Evolutionary conservation across 2,797 vertebrate species (phyloP).

Genomic region (Linurgus olivaceus): DNA sequence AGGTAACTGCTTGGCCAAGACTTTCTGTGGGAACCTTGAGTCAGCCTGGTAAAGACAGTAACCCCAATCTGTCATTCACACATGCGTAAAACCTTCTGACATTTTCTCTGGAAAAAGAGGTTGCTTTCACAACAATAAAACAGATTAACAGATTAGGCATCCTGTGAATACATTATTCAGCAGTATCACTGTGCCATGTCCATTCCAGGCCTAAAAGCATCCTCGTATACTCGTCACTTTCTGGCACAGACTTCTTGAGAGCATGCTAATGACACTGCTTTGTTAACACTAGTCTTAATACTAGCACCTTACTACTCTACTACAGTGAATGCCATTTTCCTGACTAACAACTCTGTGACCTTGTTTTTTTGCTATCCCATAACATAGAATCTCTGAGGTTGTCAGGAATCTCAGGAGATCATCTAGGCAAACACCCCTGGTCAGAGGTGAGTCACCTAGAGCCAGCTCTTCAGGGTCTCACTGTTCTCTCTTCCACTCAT

Average conservation of each 20-base stretch:
- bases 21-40: neutral
- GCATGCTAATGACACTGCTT: neutral
- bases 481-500: neutral
- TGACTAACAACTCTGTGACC: neutral
- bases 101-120: neutral
- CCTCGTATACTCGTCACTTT: neutral
- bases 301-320: neutral
- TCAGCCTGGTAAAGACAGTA: neutral
- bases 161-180: neutral
- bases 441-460: neutral
- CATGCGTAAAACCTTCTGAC: neutral
- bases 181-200: neutral
- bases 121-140: neutral
- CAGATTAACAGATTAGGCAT: neutral
- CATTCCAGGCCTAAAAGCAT: neutral
- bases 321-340: neutral
- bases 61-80: neutral
- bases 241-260: neutral
- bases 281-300: neutral
- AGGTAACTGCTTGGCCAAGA: neutral
- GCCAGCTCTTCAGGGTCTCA: neutral
- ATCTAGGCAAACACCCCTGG: accelerated
- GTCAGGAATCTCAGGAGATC: neutral
- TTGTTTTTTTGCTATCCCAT: neutral
- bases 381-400: neutral